Evolutionary conservation across 2,113 vertebrate species (phyloP).

Genomic region (Eidolon helvum): DNA sequence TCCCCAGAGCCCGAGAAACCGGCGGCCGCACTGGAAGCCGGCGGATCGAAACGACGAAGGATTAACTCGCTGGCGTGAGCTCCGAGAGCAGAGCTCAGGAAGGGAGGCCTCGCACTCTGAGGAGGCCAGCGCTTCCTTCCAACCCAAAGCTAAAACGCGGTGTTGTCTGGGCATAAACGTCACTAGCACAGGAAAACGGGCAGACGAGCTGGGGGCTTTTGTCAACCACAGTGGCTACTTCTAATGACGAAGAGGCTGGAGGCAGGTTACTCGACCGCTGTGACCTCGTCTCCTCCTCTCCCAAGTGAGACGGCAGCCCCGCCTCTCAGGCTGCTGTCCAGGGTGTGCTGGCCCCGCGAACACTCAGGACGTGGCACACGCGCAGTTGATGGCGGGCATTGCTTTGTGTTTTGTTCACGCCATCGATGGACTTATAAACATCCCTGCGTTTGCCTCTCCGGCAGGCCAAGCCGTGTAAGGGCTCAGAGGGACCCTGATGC

Average conservation of each 20-base stretch:
- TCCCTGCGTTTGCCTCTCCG: background rate
- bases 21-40: background rate
- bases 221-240: background rate
- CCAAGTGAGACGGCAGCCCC: background rate
- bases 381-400: fast-evolving
- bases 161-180: background rate
- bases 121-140: background rate
- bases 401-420: background rate
- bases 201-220: background rate
- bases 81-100: background rate
- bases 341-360: background rate
- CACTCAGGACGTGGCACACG: fast-evolving
- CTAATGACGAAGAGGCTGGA: background rate
- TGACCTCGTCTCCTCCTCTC: fast-evolving
- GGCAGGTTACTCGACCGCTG: fast-evolving
- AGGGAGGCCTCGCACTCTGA: background rate
- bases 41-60: background rate
- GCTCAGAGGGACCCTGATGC: background rate
- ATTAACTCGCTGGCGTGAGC: background rate
- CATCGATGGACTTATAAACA: fast-evolving
- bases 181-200: background rate
- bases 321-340: background rate
- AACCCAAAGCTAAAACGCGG: background rate
- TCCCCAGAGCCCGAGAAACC: background rate
- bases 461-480: background rate